Conservation (phyloP, 2,888 invertebrate species). For the Diarsia mendica region DNA sequence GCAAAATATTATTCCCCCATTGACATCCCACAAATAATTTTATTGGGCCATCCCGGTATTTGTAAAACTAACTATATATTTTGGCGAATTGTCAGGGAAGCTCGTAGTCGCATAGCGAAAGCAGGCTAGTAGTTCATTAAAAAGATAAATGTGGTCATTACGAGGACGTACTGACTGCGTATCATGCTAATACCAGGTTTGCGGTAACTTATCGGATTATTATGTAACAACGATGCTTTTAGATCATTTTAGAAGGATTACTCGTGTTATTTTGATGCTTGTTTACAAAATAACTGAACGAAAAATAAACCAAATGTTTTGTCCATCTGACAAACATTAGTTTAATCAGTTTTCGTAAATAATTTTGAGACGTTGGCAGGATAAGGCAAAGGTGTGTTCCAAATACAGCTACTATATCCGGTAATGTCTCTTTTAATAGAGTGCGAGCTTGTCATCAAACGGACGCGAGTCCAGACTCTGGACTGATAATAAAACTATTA, state of each 20-base stretch:
- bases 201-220: conserved; percentile 70
- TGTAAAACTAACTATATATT: conserved; percentile 81
- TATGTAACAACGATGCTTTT: conserved; percentile 52
- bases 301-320: neutral
- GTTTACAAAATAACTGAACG: neutral
- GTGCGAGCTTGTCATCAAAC: neutral
- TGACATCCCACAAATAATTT: conserved; percentile 38
- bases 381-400: neutral
- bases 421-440: neutral
- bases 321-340: neutral
- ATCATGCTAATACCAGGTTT: conserved; percentile 76
- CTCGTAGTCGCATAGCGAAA: conserved; percentile 81
- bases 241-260: conserved; percentile 37
- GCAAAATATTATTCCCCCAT: conserved; percentile 21
- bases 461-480: neutral
- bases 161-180: conserved; percentile 78
- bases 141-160: conserved; percentile 88
- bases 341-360: neutral
- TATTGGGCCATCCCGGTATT: conserved; percentile 70
- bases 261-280: conserved; percentile 5
- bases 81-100: conserved; percentile 74
- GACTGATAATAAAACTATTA: too few species aligned
- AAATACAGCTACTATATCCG: neutral
- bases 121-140: conserved; percentile 86
- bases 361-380: neutral